Evolutionary conservation across 2,888 invertebrate genomes (phyloP), one percentile per base, ranked within the genome.

Genomic region (Melinaea menophilus): DNA sequence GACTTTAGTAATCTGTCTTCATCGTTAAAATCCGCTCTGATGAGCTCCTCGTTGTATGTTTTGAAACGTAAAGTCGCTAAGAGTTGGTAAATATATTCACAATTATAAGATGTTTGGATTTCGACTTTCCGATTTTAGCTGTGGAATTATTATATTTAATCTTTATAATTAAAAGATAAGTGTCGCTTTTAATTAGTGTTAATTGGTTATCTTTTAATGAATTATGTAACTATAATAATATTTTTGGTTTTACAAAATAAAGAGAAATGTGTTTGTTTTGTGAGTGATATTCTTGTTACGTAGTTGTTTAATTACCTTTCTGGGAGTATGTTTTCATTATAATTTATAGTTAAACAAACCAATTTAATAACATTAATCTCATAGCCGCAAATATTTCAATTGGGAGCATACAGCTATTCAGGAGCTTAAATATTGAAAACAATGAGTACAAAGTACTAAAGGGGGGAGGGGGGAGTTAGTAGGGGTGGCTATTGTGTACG

Each of bases 361-460:
- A 56, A 79, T 80, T 75, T 75, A 80, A 75, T 74, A 68, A 65
- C 71, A 75, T 72, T 72, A 69, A 75, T 71, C 75, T 73, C 71
- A 73, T 71, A 75, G 72, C 73, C 68, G 58, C 69, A 74, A 74
- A 74, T 78, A 77, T 77, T 75, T 77, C 75, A 75, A 77, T 78
- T 77, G 77, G 72, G 75, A 75, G 72, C 76, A 74, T 75, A 73
- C 71, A 72, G 71, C 71, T 64, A 69, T 81, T 81, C 76, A 81
- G 72, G 73, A 76, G 85, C 85, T 86, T 84, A 83, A 88, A 86
- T 84, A 79, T 84, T 76, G 82, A 83, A 88, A 88, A 91, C 90
- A 91, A 91, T 89, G 84, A 82, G 75, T 80, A 81, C 80, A 78
- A 82, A 83, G 80, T 87, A 89, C 89, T 88, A 85, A 83, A 88